A percentile compares a stretch with the other conserved stretches of the same genome.
These are phyloP conservation scores for Heterocephalus glaber DNA, from an alignment of 2,113 vertebrate genomes.

Conservation along the genomic window DNA sequence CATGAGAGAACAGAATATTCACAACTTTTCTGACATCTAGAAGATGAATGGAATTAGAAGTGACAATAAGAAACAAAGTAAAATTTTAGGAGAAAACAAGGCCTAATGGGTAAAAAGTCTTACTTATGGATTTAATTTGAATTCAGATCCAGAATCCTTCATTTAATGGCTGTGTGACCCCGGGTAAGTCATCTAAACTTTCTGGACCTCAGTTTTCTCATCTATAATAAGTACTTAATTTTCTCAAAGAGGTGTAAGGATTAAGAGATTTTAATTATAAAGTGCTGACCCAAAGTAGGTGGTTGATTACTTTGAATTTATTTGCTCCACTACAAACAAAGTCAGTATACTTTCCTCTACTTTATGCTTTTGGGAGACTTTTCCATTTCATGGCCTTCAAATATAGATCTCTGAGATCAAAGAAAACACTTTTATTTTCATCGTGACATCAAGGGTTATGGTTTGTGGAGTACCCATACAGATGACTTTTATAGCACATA, in stretches of 20 bases:
- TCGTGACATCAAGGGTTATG: not conserved
- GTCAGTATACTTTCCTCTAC: not conserved
- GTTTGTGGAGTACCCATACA: not conserved
- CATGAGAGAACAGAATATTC: not conserved
- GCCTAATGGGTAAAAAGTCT: conserved; percentile 17
- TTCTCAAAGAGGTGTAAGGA: not conserved
- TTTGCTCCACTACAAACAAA: conserved; percentile 18
- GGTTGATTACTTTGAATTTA: conserved; percentile 39
- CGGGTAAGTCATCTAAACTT: not conserved
- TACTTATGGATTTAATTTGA: not conserved
- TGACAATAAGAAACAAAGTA: not conserved
- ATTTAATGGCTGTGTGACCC: not conserved
- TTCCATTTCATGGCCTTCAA: not conserved
- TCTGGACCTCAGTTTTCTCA: not conserved
- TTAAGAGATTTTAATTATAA: not conserved
- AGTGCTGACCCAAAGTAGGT: not conserved
- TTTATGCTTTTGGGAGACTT: not conserved
- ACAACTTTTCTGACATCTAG: not conserved
- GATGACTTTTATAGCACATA: conserved; percentile 5
- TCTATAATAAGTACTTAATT: conserved; percentile 22
- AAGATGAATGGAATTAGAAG: not conserved
- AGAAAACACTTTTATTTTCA: not conserved
- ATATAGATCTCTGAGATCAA: conserved; percentile 4
- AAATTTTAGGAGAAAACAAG: not conserved
- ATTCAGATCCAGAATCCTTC: not conserved